Conservation (phyloP, 2,113 vertebrate genomes). For the Ptilonorhynchus violaceus region DNA sequence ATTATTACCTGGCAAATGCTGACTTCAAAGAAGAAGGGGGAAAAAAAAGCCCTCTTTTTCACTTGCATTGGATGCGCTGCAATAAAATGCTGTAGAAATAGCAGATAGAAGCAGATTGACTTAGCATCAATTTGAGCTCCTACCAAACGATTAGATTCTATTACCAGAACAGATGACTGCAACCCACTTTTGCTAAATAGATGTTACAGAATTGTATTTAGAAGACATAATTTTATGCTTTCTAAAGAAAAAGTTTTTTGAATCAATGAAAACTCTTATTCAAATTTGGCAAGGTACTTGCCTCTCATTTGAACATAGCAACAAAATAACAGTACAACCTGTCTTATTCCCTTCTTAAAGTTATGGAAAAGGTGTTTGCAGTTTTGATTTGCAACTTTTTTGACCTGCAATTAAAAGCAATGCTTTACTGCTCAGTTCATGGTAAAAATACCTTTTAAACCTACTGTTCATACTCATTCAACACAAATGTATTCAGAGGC, state of each 20-base stretch:
- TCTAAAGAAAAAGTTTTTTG: not conserved
- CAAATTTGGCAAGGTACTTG: not conserved
- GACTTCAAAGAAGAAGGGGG: not conserved
- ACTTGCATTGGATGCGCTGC: not conserved
- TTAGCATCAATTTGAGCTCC: not conserved
- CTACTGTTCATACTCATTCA: not conserved
- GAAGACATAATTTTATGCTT: not conserved
- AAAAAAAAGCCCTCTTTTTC: not conserved
- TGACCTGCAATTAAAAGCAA: not conserved
- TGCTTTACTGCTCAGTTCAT: not conserved
- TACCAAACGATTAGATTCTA: not conserved
- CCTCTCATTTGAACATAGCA: not conserved
- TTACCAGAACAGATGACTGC: not conserved
- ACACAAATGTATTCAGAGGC: not conserved
- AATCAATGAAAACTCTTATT: not conserved
- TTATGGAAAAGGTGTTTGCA: not conserved
- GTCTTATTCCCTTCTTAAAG: not conserved
- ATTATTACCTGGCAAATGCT: not conserved
- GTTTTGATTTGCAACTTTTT: not conserved
- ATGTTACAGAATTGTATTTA: not conserved
- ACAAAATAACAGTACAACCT: not conserved
- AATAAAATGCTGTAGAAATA: not conserved
- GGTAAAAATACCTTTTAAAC: not conserved
- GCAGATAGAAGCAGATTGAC: not conserved
- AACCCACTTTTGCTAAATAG: not conserved